A percentile compares a stretch with the other conserved stretches of the same genome.
Evolutionary conservation across 2,113 vertebrate species (phyloP).

Genomic region (Colistium nudipinnis): DNA sequence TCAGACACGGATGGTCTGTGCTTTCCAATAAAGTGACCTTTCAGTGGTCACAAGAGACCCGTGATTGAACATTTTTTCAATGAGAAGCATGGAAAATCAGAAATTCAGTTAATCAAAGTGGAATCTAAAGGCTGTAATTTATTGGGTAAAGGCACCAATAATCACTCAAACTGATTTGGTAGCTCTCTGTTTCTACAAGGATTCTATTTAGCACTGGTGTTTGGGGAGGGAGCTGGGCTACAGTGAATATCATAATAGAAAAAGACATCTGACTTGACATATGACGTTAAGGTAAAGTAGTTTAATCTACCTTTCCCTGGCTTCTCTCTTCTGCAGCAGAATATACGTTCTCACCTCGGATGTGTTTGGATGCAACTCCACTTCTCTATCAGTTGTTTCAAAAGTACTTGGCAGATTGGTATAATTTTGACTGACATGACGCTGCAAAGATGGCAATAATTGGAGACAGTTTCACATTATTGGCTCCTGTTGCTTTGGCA

Average conservation of each 20-base stretch:
- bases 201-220: background rate
- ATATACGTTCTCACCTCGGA: background rate
- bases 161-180: constrained; percentile 14
- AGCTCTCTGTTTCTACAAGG: background rate
- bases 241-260: background rate
- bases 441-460: background rate
- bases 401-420: background rate
- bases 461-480: constrained; percentile 25
- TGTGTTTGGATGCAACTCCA: background rate
- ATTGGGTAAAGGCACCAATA: constrained; percentile 4
- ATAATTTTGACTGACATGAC: background rate
- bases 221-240: background rate
- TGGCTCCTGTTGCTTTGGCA: constrained; percentile 26
- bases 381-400: background rate
- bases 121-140: constrained; percentile 18
- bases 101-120: background rate
- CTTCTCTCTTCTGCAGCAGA: background rate
- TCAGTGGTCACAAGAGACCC: constrained; percentile 1
- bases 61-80: background rate
- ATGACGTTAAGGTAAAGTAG: background rate
- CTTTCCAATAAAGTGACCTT: constrained; percentile 16
- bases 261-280: background rate
- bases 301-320: background rate
- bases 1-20: background rate
- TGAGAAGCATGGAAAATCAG: background rate